Base-by-base conservation (phyloP, 2,888 invertebrate genomes). In the Brachyptera putata region DNA sequence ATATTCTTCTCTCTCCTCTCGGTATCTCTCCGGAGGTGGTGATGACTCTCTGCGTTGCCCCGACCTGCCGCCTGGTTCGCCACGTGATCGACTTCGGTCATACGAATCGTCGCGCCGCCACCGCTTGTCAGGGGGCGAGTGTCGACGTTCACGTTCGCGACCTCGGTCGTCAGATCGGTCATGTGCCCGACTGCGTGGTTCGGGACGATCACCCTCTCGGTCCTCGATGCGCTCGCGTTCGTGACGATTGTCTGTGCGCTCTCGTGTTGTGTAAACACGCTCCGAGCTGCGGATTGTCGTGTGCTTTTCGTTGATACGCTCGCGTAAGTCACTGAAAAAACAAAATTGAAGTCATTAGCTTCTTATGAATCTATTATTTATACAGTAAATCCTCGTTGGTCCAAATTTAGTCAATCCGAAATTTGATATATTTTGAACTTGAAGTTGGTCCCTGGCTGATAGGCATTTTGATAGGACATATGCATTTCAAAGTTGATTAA, bases 301-400 rank as follows among this genome's bases (percentile, higher is more conserved):
- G 34, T 61, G 58, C 43, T 65, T 66, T 46, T 66, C 65, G 46
- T 57, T 60, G 36, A 66, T 60, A 13, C 65, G 58, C 56, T 60
- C 60, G 16, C 66, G 62, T 30, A 66, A 48, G 48, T 66, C 66
- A 46, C 63, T 61, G 39, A 46, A 55, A 25, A 39, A 21, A 13
- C 4, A 16, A 13, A 25, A 14, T 11, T 5, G 34, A 7, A 5
- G 34, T 7, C 5, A 7, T 36, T n/a, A n/a, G n/a, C n/a, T n/a
- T n/a, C n/a, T n/a, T n/a, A n/a, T n/a, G n/a, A n/a, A n/a, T n/a
- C n/a, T n/a, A n/a, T n/a, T n/a, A n/a, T n/a, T n/a, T n/a, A n/a
- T n/a, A n/a, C n/a, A n/a, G n/a, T n/a, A n/a, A n/a, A n/a, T n/a
- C n/a, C n/a, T n/a, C n/a, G n/a, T n/a, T n/a, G n/a, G n/a, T n/a